Evolutionary conservation across 1,140 invertebrate species (phyloP).

Genomic region (Marisa cornuarietis): DNA sequence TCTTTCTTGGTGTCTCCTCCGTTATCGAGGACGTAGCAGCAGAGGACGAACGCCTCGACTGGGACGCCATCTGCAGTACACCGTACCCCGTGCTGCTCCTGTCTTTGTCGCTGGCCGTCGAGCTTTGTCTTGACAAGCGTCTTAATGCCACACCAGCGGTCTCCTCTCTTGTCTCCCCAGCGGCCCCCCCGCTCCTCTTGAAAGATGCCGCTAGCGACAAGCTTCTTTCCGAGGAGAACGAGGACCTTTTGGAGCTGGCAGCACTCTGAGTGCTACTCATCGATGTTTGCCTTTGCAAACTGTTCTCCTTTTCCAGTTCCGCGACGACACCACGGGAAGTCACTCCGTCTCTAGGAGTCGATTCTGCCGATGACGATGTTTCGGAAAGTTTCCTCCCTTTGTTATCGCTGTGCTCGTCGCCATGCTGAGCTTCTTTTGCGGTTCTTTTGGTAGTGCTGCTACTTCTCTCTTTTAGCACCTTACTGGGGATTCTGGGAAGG

Average conservation of each 20-base stretch:
- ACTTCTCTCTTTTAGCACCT: constrained; percentile 9
- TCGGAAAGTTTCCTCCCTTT: constrained; percentile 2
- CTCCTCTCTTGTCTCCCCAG: neutral
- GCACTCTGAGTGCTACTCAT: neutral
- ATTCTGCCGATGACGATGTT: neutral
- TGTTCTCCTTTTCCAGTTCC: neutral
- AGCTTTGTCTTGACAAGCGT: constrained; percentile 6
- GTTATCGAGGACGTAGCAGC: neutral
- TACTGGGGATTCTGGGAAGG: constrained; percentile 22
- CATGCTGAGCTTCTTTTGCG: neutral
- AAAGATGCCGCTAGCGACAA: neutral
- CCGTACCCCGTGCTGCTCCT: neutral
- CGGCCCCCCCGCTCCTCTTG: neutral
- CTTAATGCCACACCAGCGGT: neutral
- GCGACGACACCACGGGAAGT: neutral
- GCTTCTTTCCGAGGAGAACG: neutral
- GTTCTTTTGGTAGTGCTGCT: neutral
- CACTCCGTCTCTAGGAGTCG: neutral
- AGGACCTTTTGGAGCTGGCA: neutral
- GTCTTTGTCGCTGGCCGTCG: constrained; percentile 1
- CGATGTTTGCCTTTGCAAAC: neutral
- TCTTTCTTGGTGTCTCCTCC: neutral
- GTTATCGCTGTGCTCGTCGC: neutral
- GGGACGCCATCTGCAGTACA: constrained; percentile 1
- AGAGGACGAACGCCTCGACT: neutral